A percentile compares a stretch with the other conserved stretches of the same genome.
phyloP scores from a whole-genome alignment of 1,140 invertebrate genomes.

The Ceratosolen solmsi region DNA sequence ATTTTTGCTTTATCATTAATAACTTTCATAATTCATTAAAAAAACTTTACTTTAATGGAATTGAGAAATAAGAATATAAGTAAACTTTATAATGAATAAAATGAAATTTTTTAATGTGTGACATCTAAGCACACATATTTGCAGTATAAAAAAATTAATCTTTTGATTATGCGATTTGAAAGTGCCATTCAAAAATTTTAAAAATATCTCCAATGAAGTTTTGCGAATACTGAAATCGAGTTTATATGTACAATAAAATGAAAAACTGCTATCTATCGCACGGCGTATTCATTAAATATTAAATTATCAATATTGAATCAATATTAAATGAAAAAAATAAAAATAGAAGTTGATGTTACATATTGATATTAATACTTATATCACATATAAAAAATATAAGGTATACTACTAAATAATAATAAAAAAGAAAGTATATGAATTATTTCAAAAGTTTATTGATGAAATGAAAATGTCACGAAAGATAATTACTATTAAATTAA shows the following conservation, averaged over 20 bases:
- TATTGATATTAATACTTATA: slow-evolving; percentile 52
- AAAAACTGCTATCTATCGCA: not conserved
- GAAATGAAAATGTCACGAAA: not conserved
- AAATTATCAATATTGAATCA: too few relatives aligned
- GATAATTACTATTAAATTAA: not conserved
- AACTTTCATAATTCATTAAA: slow-evolving; percentile 17
- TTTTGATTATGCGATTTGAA: too few relatives aligned
- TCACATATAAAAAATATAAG: slow-evolving; percentile 45
- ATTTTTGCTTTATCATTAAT: not conserved
- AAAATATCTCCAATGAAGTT: not conserved
- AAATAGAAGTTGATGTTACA: slow-evolving; percentile 43
- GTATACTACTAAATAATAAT: slow-evolving; percentile 25
- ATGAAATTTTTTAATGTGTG: too few relatives aligned
- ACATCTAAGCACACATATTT: too few relatives aligned
- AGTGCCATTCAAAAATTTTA: not conserved
- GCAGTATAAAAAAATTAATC: not conserved
- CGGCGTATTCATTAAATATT: slow-evolving; percentile 33
- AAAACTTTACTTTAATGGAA: slow-evolving; percentile 30
- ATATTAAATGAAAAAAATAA: too few relatives aligned
- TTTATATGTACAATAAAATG: not conserved
- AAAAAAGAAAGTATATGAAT: slow-evolving; percentile 15
- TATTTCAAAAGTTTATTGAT: slow-evolving; percentile 28
- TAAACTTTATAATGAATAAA: slow-evolving; percentile 17
- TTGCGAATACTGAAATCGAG: not conserved
- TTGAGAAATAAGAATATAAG: not conserved